phyloP scores from a whole-genome alignment of 2,888 invertebrate species.

The Drosophila buzzatii region DNA sequence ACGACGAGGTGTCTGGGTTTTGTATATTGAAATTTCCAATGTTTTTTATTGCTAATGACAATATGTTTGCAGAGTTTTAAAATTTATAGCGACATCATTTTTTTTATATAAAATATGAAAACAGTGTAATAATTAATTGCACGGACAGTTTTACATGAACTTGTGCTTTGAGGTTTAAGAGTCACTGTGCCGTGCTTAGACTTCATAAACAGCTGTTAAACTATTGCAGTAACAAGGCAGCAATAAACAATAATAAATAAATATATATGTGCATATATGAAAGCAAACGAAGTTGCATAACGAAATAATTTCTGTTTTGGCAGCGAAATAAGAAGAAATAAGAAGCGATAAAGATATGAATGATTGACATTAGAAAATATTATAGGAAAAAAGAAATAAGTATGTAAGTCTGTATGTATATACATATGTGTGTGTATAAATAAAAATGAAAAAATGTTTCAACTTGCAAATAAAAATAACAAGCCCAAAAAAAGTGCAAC shows the following conservation, averaged over 20 bases:
- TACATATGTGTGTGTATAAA: conserved; percentile 13
- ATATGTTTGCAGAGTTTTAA: too few species aligned
- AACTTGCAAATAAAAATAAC: conserved; percentile 53
- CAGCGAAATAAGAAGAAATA: conserved; percentile 14
- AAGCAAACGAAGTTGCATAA: conserved; percentile 53
- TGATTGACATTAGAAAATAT: conserved; percentile 40
- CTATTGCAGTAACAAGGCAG: conserved; percentile 16
- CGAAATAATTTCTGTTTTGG: conserved; percentile 8
- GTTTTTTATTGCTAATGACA: background rate
- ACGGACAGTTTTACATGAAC: background rate
- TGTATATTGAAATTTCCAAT: background rate
- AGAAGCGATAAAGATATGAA: conserved; percentile 23
- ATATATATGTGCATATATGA: background rate
- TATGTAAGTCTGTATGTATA: conserved; percentile 11
- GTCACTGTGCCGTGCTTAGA: conserved; percentile 14
- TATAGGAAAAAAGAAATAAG: conserved; percentile 36
- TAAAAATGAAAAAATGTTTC: conserved; percentile 54
- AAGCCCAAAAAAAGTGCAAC: conserved; percentile 26
- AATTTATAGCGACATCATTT: too few species aligned
- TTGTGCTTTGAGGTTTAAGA: conserved; percentile 15
- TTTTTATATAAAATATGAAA: background rate
- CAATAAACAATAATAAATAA: conserved; percentile 23
- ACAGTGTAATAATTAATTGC: background rate
- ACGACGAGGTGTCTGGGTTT: background rate
- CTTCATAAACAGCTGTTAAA: conserved; percentile 33